Percentiles rank a stretch among this genome's conserved stretches.
Evolutionary conservation across 2,888 invertebrate genomes (phyloP).

Genomic region (Drosophila maculinotata): DNA sequence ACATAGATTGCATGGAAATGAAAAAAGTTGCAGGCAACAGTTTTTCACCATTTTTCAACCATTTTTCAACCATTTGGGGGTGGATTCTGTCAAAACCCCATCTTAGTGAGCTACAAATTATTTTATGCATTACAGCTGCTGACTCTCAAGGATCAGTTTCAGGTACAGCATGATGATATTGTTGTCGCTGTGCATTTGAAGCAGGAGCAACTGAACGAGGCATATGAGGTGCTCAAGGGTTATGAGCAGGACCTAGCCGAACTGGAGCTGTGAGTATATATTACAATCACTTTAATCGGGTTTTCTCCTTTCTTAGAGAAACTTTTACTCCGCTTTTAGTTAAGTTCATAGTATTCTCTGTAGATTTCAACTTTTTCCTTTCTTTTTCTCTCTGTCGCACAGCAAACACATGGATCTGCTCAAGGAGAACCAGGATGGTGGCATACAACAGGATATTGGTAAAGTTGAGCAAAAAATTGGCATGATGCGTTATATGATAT

Average conservation of each 20-base stretch:
- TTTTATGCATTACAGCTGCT: constrained; percentile 34
- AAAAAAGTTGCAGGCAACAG: too few relatives aligned
- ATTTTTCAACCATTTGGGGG: too few relatives aligned
- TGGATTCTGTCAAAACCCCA: too few relatives aligned
- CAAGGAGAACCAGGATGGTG: background rate
- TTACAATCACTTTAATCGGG: too few relatives aligned
- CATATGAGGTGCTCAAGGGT: constrained; percentile 14
- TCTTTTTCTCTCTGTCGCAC: background rate
- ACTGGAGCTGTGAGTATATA: constrained; percentile 40
- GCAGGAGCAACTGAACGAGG: constrained; percentile 26
- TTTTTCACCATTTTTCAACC: too few relatives aligned
- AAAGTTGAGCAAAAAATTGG: constrained; percentile 10
- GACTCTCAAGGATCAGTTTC: constrained; percentile 32
- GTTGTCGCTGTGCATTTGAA: constrained; percentile 1
- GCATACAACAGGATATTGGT: background rate
- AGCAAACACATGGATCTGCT: constrained; percentile 27
- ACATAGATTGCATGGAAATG: too few relatives aligned
- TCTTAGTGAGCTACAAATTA: too few relatives aligned
- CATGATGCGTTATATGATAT: constrained; percentile 5
- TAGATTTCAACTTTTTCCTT: background rate
- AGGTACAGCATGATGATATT: constrained; percentile 25
- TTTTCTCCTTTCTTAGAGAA: too few relatives aligned
- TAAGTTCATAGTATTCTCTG: too few relatives aligned
- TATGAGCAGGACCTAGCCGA: constrained; percentile 27
- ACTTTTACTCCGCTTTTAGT: too few relatives aligned